These are phyloP conservation scores for Clytia hemisphaerica DNA, from an alignment of 30 jellyfish, hydroid and myxozoan species.

Conservation along the genomic window DNA sequence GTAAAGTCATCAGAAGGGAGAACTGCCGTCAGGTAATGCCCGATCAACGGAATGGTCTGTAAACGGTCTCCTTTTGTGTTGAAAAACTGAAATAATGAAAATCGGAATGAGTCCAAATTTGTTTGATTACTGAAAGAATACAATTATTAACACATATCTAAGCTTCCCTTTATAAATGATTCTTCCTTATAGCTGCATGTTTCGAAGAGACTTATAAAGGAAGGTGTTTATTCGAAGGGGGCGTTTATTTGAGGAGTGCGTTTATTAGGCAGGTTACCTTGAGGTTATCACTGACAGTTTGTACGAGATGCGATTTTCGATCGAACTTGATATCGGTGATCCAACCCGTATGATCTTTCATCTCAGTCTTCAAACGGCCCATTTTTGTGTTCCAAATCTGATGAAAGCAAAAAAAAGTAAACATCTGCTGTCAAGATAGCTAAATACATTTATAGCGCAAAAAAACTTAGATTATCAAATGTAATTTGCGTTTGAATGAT, in stretches of 20 bases:
- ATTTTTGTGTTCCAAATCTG: constrained; percentile 53
- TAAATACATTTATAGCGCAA: too few species aligned
- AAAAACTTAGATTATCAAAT: too few species aligned
- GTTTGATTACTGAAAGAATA: too few species aligned
- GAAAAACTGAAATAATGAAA: constrained; percentile 42
- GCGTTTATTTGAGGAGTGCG: too few species aligned
- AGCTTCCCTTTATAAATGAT: not conserved
- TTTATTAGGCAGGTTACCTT: constrained; percentile 59
- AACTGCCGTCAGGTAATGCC: constrained; percentile 44
- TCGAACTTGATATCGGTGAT: constrained; percentile 57
- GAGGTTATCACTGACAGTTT: constrained; percentile 63
- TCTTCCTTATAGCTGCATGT: too few species aligned
- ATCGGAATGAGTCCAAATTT: too few species aligned
- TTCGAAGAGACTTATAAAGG: too few species aligned
- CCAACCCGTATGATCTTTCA: constrained; percentile 61
- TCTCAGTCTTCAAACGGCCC: constrained; percentile 36
- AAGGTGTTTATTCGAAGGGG: too few species aligned
- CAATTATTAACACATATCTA: too few species aligned
- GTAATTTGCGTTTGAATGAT: too few species aligned
- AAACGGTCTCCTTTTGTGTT: constrained; percentile 44
- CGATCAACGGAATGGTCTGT: constrained; percentile 54
- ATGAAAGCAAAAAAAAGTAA: not conserved
- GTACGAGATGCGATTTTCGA: constrained; percentile 26
- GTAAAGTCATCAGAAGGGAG: constrained; percentile 37
- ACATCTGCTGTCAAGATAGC: too few species aligned